Evolutionary conservation across 2,113 vertebrate genomes (phyloP), one percentile per base, ranked within the genome.

Genomic region (Ceuthmochares aereus): DNA sequence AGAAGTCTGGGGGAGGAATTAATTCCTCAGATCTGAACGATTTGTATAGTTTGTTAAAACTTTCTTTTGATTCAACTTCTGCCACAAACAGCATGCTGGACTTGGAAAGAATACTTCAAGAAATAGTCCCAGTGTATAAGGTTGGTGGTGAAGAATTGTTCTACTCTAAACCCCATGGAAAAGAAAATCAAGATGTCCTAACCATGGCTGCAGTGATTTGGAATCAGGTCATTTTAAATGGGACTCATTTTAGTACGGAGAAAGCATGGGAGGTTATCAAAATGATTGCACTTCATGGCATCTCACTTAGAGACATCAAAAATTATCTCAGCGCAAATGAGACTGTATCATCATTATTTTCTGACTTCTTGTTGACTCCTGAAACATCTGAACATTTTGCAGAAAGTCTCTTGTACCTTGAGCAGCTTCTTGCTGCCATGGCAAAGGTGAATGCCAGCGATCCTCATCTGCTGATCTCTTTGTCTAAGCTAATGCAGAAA

Each of bases 191-290:
- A 43, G 81, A 78, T 87, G 2, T 96, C 90, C 66, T 95, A 15
- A 84, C 74, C 54, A 73, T 94, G 84, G 85, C 94, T 91, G 85
- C 87, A 67, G 37, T 84, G 56, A 94, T 96, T 72, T 96, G 91
- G 96, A 91, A 96, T 69, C 60, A 66, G 56, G 45, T 70, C 1
- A 55, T 95, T 87, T 94, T 92, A 93, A 96, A 94, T 8, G 59
- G 64, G 37, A 84, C 90, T 66, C 68, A 91, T 89, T 94, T 96
- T 79, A 93, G 70, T 68, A 45, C 60, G 70, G 85, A 92, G 86
- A 86, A 90, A 60, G 42, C 79, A 55, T 95, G 94, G 96, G 89
- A 96, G 78, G 55, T 70, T 86, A 73, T 96, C 34, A 96, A 93
- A 96, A 96, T 56, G 84, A 66, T 93, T 81, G 64, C 79, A 60